phyloP scores from a whole-genome alignment of 1,140 invertebrate genomes.

The Rhagoletis zephyria region DNA sequence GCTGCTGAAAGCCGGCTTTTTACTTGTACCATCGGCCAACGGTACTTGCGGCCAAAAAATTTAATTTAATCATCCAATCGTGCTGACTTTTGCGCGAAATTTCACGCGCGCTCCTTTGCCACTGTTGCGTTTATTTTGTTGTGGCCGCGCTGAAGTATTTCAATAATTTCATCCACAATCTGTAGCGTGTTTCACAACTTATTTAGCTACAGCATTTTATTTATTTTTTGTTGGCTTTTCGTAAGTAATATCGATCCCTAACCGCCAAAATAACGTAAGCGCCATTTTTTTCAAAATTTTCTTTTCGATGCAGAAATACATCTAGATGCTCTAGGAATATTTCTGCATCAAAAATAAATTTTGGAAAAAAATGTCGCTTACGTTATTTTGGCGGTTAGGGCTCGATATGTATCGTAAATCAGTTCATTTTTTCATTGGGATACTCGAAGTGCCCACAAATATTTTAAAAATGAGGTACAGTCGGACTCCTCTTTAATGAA shows the following conservation, averaged over 20 bases:
- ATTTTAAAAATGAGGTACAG: too few relatives aligned
- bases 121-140: neutral
- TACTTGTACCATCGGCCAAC: neutral
- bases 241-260: neutral
- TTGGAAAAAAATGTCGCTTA: too few relatives aligned
- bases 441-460: neutral
- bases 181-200: neutral
- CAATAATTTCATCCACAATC: neutral
- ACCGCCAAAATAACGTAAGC: neutral
- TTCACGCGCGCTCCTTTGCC: neutral
- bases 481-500: too few relatives aligned
- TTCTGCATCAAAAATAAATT: too few relatives aligned
- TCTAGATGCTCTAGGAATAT: too few relatives aligned
- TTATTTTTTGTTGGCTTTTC: neutral
- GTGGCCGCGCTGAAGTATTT: neutral
- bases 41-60: conserved; percentile 11
- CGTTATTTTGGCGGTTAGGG: too few relatives aligned
- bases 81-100: neutral
- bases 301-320: too few relatives aligned
- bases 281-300: too few relatives aligned
- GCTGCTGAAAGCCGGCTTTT: neutral
- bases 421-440: neutral
- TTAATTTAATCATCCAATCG: neutral
- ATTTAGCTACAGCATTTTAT: neutral
- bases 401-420: too few relatives aligned